A percentile compares a stretch with the other conserved stretches of the same genome.
Conservation (phyloP, 2,113 vertebrate genomes). For the Puffinus mauretanicus region DNA sequence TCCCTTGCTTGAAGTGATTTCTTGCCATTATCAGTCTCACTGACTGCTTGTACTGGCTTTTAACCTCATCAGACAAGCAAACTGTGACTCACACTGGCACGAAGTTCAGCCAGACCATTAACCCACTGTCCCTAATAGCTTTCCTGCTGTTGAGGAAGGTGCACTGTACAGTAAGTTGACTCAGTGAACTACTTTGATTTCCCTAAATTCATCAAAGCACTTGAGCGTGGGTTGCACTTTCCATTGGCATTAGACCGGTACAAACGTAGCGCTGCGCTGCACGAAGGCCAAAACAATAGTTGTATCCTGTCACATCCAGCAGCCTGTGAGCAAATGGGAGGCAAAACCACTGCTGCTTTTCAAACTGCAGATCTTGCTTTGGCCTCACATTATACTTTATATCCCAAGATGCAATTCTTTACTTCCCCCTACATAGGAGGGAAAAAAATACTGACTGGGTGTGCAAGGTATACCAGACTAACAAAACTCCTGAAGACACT, state of each 20-base stretch:
- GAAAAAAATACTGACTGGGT: background rate
- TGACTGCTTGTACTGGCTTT: background rate
- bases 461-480: background rate
- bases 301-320: background rate
- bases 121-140: background rate
- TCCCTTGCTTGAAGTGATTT: background rate
- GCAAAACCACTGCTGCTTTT: background rate
- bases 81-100: background rate
- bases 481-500: background rate
- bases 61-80: background rate
- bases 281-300: accelerated
- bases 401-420: background rate
- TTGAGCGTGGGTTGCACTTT: background rate
- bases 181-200: background rate
- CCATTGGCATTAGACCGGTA: background rate
- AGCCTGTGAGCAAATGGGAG: background rate
- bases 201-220: background rate
- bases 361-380: background rate
- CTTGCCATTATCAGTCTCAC: background rate
- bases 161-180: background rate
- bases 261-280: accelerated
- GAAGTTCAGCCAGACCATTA: background rate
- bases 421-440: background rate
- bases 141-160: background rate
- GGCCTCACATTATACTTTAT: background rate